These are phyloP conservation scores for Limenitis arthemis DNA, from an alignment of 2,888 invertebrate genomes.

Conservation along the genomic window DNA sequence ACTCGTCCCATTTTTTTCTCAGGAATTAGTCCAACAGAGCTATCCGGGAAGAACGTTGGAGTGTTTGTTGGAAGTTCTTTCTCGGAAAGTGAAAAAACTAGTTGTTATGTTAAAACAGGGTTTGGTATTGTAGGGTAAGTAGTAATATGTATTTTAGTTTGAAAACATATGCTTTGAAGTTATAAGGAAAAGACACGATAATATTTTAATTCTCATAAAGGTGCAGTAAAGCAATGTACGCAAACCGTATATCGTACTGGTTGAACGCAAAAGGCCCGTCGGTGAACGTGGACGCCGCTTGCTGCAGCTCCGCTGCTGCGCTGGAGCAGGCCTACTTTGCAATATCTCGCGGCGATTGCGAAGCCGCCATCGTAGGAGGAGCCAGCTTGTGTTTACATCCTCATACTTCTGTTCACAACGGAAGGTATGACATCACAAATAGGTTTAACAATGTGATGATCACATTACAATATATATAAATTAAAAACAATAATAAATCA, in stretches of 20 bases:
- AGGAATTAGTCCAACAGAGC: background rate
- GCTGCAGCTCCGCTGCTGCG: conserved; percentile 44
- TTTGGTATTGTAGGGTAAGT: conserved; percentile 1
- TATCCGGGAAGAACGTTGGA: background rate
- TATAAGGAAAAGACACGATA: background rate
- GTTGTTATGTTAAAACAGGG: background rate
- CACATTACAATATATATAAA: too few relatives aligned
- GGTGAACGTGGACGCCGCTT: conserved; percentile 40
- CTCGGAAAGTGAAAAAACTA: background rate
- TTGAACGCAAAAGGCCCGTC: conserved; percentile 54
- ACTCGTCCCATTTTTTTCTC: background rate
- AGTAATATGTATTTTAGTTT: background rate
- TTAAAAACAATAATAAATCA: too few relatives aligned
- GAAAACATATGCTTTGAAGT: background rate
- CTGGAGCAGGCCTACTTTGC: conserved; percentile 43
- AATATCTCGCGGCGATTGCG: conserved; percentile 45
- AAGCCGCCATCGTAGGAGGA: conserved; percentile 74
- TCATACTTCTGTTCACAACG: conserved; percentile 42
- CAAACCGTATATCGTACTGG: conserved; percentile 59
- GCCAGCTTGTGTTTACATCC: conserved; percentile 73
- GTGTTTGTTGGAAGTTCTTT: background rate
- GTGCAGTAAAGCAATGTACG: conserved; percentile 48
- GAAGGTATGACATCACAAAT: conserved; percentile 32
- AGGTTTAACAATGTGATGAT: too few relatives aligned
- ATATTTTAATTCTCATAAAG: conserved; percentile 25